Evolutionary conservation across 2,888 invertebrate genomes (phyloP).

Genomic region (Liposcelis brunnea): DNA sequence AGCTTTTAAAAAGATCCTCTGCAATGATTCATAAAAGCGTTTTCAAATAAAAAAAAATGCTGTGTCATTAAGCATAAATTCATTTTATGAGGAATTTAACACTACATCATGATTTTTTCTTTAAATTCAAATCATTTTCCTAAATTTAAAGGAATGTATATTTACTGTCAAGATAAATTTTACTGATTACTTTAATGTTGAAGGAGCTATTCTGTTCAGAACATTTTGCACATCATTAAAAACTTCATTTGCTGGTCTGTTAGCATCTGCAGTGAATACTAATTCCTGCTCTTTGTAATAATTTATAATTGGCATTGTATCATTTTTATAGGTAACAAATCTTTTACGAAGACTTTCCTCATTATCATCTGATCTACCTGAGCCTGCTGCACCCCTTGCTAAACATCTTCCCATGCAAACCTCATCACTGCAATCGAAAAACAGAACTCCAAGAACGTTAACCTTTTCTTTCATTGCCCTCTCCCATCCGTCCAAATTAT

Average conservation of each 20-base stretch:
- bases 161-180: conserved; percentile 23
- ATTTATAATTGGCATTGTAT: conserved; percentile 80
- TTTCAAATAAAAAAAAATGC: too few relatives aligned
- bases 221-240: conserved; percentile 37
- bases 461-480: conserved; percentile 64
- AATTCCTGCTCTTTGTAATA: conserved; percentile 53
- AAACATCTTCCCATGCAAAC: conserved; percentile 74
- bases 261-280: conserved; percentile 60
- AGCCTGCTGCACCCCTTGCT: conserved; percentile 69
- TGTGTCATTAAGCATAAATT: too few relatives aligned
- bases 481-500: conserved; percentile 93
- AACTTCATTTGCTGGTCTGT: conserved; percentile 45
- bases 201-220: conserved; percentile 27
- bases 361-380: conserved; percentile 91
- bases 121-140: neutral
- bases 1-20: too few relatives aligned
- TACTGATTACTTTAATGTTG: neutral
- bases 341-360: conserved; percentile 70
- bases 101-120: neutral
- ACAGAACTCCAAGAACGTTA: conserved; percentile 67
- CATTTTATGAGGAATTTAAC: neutral
- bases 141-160: conserved; percentile 22
- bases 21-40: too few relatives aligned
- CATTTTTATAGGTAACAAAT: conserved; percentile 66
- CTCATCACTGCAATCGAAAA: conserved; percentile 75